Conservation (phyloP, 2,113 vertebrate species). For the Miniopterus natalensis region DNA sequence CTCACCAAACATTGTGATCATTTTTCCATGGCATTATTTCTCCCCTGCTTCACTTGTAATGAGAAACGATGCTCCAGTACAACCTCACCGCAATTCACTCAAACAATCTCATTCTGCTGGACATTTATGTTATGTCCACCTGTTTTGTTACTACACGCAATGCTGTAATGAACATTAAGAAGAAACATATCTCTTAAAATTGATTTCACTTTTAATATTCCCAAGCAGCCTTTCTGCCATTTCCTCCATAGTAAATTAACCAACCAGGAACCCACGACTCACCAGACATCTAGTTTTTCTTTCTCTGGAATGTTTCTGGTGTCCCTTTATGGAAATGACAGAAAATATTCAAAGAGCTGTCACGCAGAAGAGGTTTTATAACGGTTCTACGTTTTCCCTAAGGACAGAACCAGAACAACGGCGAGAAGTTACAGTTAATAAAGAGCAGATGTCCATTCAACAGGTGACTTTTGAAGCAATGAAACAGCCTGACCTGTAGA, state of each 20-base stretch:
- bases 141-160: background rate
- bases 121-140: background rate
- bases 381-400: background rate
- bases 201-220: background rate
- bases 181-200: background rate
- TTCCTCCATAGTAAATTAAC: background rate
- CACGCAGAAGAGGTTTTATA: background rate
- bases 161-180: background rate
- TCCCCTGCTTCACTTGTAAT: background rate
- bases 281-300: background rate
- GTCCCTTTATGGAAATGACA: background rate
- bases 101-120: background rate
- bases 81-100: background rate
- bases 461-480: background rate
- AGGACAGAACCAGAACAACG: background rate
- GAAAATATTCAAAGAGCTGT: background rate
- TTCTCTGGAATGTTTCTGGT: background rate
- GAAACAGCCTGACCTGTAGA: background rate
- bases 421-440: background rate
- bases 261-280: background rate
- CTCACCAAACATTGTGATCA: background rate
- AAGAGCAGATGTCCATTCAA: background rate
- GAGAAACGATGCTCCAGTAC: background rate
- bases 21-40: background rate
- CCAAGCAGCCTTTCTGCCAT: background rate